Percentiles rank a stretch among this genome's conserved stretches.
Conservation (phyloP, 2,797 vertebrate genomes). For the Melanotaenia maccullochi region DNA sequence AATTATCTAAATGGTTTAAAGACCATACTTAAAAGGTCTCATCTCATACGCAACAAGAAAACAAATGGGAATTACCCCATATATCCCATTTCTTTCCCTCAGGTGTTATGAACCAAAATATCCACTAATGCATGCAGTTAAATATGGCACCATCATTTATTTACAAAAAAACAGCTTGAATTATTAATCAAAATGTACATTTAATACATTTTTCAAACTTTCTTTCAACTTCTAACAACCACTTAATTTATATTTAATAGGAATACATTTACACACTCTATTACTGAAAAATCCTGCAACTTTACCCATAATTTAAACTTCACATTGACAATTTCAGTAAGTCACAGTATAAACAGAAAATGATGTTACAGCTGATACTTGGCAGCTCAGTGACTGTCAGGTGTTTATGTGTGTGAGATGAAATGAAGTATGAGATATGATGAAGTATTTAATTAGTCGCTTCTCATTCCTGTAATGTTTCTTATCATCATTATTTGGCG, state of each 20-base stretch:
- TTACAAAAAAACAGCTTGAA: conserved; percentile 76
- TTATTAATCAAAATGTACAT: conserved; percentile 81
- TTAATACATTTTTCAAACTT: conserved; percentile 77
- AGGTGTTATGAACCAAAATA: conserved; percentile 50
- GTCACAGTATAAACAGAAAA: conserved; percentile 31
- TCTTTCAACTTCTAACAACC: conserved; percentile 63
- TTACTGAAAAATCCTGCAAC: conserved; percentile 53
- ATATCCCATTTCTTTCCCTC: conserved; percentile 53
- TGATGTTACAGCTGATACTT: conserved; percentile 5
- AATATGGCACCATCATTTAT: conserved; percentile 79
- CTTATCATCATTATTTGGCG: background rate
- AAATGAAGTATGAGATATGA: conserved; percentile 2
- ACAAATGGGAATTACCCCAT: conserved; percentile 39
- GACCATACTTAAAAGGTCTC: conserved; percentile 30
- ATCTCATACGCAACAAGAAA: conserved; percentile 42
- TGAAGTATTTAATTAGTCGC: background rate
- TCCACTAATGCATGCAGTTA: conserved; percentile 77
- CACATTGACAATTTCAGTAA: conserved; percentile 23
- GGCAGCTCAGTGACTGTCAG: conserved; percentile 36
- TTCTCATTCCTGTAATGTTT: conserved; percentile 10
- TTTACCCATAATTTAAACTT: conserved; percentile 52
- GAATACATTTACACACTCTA: conserved; percentile 72
- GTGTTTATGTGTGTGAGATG: conserved; percentile 25
- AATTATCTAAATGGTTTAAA: conserved; percentile 56
- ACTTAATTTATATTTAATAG: conserved; percentile 78